phyloP scores from a whole-genome alignment of 2,888 invertebrate species.

The Spisula solida region DNA sequence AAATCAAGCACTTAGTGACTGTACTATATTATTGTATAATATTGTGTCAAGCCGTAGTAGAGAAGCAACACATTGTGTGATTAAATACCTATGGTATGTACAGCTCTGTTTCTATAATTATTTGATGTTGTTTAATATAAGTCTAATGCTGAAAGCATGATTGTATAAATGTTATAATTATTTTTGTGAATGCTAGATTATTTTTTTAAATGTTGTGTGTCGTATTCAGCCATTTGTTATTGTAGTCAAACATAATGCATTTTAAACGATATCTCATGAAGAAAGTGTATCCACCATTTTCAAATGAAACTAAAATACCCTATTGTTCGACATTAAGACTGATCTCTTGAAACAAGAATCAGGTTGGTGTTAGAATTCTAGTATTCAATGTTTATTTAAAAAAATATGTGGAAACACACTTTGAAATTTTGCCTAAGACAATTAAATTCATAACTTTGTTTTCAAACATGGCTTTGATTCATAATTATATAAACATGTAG shows the following conservation, averaged over 20 bases:
- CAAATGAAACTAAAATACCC: neutral
- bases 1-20: neutral
- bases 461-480: too few species aligned
- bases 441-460: too few species aligned
- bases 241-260: neutral
- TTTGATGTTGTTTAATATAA: conserved; percentile 56
- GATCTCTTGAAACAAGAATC: neutral
- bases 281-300: neutral
- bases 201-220: conserved; percentile 33
- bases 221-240: neutral
- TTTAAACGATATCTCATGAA: neutral
- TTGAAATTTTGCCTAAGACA: too few species aligned
- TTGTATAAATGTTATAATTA: conserved; percentile 33
- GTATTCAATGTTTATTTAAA: too few species aligned
- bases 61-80: neutral
- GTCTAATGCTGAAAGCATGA: conserved; percentile 59
- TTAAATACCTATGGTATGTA: conserved; percentile 17
- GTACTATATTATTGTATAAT: neutral
- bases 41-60: neutral
- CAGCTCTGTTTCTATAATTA: conserved; percentile 28
- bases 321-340: neutral
- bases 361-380: too few species aligned
- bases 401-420: too few species aligned
- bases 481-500: too few species aligned
- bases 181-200: conserved; percentile 30